Conservation (phyloP, 1,140 invertebrate species). For the Copidosoma floridanum region DNA sequence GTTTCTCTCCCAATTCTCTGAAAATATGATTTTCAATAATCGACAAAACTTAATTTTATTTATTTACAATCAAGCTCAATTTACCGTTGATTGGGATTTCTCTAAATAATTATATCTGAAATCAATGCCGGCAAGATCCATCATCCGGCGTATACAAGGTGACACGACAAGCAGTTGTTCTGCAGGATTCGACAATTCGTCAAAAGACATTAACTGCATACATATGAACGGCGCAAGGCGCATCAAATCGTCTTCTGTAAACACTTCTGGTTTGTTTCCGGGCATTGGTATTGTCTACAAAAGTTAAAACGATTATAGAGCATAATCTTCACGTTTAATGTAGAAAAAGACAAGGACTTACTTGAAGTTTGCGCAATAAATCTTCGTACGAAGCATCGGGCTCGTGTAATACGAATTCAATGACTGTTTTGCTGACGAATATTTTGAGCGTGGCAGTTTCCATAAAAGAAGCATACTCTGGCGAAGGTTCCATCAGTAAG, state of each 20-base stretch:
- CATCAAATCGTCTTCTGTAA: slow-evolving; percentile 76
- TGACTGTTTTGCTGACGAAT: slow-evolving; percentile 75
- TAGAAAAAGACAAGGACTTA: no score
- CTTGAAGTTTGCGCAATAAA: slow-evolving; percentile 63
- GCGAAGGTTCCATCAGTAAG: slow-evolving; percentile 68
- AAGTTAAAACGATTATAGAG: no score
- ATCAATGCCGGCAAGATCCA: slow-evolving; percentile 76
- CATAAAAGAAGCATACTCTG: slow-evolving; percentile 71
- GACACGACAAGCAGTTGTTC: slow-evolving; percentile 66
- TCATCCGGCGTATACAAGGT: slow-evolving; percentile 74
- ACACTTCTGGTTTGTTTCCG: not conserved
- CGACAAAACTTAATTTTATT: no score
- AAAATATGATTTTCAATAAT: slow-evolving; percentile 33
- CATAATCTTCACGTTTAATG: no score
- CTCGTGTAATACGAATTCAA: slow-evolving; percentile 75
- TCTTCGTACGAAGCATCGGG: slow-evolving; percentile 78
- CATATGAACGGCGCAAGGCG: slow-evolving; percentile 81
- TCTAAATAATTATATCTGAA: slow-evolving; percentile 52
- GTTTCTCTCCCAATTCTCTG: slow-evolving; percentile 64
- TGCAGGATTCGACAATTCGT: slow-evolving; percentile 63
- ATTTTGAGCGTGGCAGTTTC: slow-evolving; percentile 73
- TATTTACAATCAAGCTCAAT: not conserved
- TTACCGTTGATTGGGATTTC: not conserved
- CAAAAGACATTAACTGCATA: slow-evolving; percentile 77
- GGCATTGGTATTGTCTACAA: not conserved